Base-by-base conservation (phyloP, 35 echinoderm and acorn worm genomes). In the Chiridota heheva region DNA sequence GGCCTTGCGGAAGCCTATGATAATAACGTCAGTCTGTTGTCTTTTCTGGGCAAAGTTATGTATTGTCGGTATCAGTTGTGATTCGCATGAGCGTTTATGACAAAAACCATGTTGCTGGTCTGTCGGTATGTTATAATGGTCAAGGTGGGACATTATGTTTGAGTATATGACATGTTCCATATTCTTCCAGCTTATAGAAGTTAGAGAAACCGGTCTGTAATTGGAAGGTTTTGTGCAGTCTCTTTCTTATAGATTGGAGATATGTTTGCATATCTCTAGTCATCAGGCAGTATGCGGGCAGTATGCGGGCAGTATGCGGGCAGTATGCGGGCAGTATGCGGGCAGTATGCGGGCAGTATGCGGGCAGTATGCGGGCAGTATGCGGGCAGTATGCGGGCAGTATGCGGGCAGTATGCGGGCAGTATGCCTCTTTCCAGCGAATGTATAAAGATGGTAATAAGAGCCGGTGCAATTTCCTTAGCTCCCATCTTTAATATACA, bases 71-170 rank as follows among this genome's bases (percentile, higher is more conserved):
- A 48, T 46, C 3, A 82, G 79, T 38, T 68, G 79, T 12, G 42
- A 47, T 7, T 45, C 79, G 49, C 62, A 82, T 75, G 42, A 71
- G 10, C 73, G 68, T 48, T 37, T 45, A n/a, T 58, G 70, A 40
- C 69, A 40, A 30, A 71, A 72, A 38, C 44, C 67, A 51, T 71
- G 81, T 40, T 84, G 81, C 29, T 0, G n/a, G 5, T 37, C 1
- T 7, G 80, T 73, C 0, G 41, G 47, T 16, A 84, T 72, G 4
- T 73, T 40, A 72, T 38, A 40, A 20, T 72, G 56, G 4, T 72
- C 81, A 36, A 57, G 67, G 20, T 84, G 81, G n/a, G n/a, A n/a
- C n/a, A n/a, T n/a, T n/a, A n/a, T n/a, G n/a, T n/a, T n/a, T n/a
- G n/a, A n/a, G n/a, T n/a, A n/a, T n/a, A n/a, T n/a, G n/a, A n/a